phyloP scores from a whole-genome alignment of 1,140 invertebrate species.

The Halictus rubicundus region DNA sequence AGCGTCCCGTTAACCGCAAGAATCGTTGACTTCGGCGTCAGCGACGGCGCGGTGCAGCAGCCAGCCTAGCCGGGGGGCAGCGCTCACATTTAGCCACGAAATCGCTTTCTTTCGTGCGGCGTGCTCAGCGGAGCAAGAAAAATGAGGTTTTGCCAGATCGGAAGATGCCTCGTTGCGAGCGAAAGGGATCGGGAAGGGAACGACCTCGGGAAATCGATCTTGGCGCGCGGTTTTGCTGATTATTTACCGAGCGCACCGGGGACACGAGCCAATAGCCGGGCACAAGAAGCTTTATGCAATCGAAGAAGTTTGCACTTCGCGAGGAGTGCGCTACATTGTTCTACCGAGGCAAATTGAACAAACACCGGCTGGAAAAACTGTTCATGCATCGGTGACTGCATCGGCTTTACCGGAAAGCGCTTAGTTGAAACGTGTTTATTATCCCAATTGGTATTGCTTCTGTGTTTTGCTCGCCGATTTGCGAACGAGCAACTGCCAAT shows the following conservation, averaged over 20 bases:
- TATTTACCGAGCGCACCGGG: neutral
- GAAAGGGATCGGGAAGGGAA: slow-evolving; percentile 20
- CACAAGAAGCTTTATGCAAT: neutral
- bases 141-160: slow-evolving; percentile 39
- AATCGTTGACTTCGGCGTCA: neutral
- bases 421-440: no score
- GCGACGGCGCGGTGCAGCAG: neutral
- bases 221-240: neutral
- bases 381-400: no score
- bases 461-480: no score
- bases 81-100: slow-evolving; percentile 17
- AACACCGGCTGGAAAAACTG: no score
- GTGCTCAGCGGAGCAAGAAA: slow-evolving; percentile 42
- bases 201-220: slow-evolving; percentile 10
- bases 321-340: no score
- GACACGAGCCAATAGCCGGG: neutral
- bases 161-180: slow-evolving; percentile 25
- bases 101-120: slow-evolving; percentile 48
- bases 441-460: no score
- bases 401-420: no score
- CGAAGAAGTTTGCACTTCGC: neutral
- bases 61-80: neutral
- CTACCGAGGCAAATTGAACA: no score
- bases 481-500: no score
- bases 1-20: neutral